phyloP scores from a whole-genome alignment of 2,797 vertebrate genomes.

The Manis pentadactyla region DNA sequence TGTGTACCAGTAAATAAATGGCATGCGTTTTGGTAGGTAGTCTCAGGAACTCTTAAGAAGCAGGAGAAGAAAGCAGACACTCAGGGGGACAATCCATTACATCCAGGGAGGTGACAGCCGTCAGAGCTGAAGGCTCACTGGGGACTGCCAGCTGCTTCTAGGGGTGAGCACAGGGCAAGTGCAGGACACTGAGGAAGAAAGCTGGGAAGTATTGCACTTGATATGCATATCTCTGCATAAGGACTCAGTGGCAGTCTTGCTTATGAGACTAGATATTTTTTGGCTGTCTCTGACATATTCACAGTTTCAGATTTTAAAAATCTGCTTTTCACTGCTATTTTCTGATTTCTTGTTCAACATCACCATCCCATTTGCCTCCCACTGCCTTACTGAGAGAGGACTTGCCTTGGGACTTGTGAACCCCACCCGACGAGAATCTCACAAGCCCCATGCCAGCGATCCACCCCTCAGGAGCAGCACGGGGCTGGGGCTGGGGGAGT shows the following conservation, averaged over 20 bases:
- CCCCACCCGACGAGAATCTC: not conserved
- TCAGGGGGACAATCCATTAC: accelerated
- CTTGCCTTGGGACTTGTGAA: not conserved
- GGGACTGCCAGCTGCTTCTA: accelerated
- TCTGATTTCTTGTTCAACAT: not conserved
- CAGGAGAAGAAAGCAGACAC: not conserved
- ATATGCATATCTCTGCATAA: not conserved
- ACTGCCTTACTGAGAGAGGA: not conserved
- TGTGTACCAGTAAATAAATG: not conserved
- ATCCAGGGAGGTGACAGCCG: not conserved
- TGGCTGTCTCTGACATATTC: not conserved
- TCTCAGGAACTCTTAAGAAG: not conserved
- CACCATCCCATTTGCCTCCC: not conserved
- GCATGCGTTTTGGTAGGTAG: not conserved
- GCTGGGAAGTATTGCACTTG: not conserved
- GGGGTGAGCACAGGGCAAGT: accelerated
- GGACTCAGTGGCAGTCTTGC: not conserved
- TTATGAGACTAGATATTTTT: not conserved
- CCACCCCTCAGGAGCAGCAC: accelerated
- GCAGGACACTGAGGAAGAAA: accelerated
- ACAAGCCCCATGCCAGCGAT: accelerated
- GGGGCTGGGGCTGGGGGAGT: no score
- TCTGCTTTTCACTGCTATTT: not conserved
- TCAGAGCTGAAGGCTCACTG: not conserved
- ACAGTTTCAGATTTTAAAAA: not conserved